phyloP scores from a whole-genome alignment of 2,797 vertebrate species.

The Arctocebus calabarensis region DNA sequence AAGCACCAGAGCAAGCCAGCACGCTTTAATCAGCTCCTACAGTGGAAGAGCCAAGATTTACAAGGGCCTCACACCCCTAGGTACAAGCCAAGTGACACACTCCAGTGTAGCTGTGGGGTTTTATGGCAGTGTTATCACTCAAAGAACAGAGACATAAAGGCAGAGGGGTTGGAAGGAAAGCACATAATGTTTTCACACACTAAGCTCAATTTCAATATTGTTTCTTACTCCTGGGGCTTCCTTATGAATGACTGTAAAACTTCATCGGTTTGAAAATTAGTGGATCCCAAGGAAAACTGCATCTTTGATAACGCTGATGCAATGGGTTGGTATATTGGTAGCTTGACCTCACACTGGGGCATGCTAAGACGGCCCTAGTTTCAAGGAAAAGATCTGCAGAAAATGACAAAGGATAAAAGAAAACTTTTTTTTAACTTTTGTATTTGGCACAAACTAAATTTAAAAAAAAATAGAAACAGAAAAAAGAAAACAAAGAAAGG shows the following conservation, averaged over 20 bases:
- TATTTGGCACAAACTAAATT: slow-evolving; percentile 45
- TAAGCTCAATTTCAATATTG: slow-evolving; percentile 64
- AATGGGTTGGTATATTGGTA: slow-evolving; percentile 18
- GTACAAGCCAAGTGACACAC: slow-evolving; percentile 59
- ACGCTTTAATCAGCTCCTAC: slow-evolving; percentile 68
- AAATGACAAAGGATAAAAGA: slow-evolving; percentile 62
- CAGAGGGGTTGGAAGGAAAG: slow-evolving; percentile 56
- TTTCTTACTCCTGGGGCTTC: slow-evolving; percentile 67
- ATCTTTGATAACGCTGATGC: not conserved
- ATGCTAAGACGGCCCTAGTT: slow-evolving; percentile 62
- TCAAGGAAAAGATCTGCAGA: slow-evolving; percentile 61
- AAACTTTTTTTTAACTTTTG: slow-evolving; percentile 33
- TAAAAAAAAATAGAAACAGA: not conserved
- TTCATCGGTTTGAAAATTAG: slow-evolving; percentile 63
- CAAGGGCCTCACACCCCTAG: slow-evolving; percentile 69
- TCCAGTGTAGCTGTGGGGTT: slow-evolving; percentile 42
- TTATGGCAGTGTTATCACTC: slow-evolving; percentile 47
- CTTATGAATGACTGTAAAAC: slow-evolving; percentile 67
- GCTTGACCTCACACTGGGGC: slow-evolving; percentile 49
- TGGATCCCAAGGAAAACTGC: slow-evolving; percentile 38
- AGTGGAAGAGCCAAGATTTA: slow-evolving; percentile 67
- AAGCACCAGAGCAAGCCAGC: slow-evolving; percentile 49
- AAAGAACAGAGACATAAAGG: slow-evolving; percentile 53
- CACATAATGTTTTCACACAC: slow-evolving; percentile 31
- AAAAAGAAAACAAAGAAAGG: not conserved